A percentile compares a stretch with the other conserved stretches of the same genome.
These are phyloP conservation scores for Reticulitermes speratus DNA, from an alignment of 1,140 invertebrate genomes.

Conservation along the genomic window DNA sequence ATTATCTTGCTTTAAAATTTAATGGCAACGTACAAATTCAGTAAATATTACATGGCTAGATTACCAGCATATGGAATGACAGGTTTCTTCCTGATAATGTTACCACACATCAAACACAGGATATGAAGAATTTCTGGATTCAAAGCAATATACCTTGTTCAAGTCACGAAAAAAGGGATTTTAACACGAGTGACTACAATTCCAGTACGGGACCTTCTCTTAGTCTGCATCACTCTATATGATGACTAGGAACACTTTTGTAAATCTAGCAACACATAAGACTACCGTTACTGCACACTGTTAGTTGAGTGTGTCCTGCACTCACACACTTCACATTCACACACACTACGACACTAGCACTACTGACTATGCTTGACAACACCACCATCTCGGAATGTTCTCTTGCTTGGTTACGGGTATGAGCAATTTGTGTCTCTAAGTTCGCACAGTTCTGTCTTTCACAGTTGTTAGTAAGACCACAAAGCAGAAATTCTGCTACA, in stretches of 20 bases:
- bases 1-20: no score
- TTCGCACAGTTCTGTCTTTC: not conserved
- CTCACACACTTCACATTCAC: not conserved
- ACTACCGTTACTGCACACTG: not conserved
- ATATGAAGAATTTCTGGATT: no score
- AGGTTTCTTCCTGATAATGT: no score
- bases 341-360: not conserved
- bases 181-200: not conserved
- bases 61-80: no score
- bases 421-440: not conserved
- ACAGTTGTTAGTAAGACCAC: not conserved
- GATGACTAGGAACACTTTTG: not conserved
- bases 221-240: constrained; percentile 5
- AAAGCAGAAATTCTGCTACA: not conserved
- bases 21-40: no score
- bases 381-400: constrained; percentile 8
- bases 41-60: no score
- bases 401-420: not conserved
- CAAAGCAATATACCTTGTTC: not conserved
- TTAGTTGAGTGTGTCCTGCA: not conserved
- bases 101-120: no score
- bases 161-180: not conserved
- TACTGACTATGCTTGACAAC: not conserved
- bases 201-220: not conserved
- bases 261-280: not conserved